Conservation (phyloP, 1,140 invertebrate genomes). For the Colletes latitarsis region DNA sequence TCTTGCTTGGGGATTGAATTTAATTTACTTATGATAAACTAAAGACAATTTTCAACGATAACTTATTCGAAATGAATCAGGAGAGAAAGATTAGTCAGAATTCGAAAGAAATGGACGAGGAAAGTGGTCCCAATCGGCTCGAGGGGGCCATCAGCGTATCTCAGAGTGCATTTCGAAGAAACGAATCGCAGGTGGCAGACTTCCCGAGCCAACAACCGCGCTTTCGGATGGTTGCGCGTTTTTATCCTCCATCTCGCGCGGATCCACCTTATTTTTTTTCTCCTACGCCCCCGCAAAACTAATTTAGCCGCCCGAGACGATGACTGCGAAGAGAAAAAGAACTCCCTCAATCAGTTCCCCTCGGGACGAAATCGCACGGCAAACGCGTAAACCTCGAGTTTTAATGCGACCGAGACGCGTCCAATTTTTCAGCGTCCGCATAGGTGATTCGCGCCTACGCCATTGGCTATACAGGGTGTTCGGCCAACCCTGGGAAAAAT, state of each 20-base stretch:
- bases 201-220: background rate
- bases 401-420: conserved; percentile 39
- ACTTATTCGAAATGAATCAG: too few relatives aligned
- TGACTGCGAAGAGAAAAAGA: conserved; percentile 33
- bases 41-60: too few relatives aligned
- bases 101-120: background rate
- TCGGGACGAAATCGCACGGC: conserved; percentile 37
- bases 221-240: conserved; percentile 10
- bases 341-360: conserved; percentile 22
- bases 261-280: background rate
- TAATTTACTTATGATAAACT: too few relatives aligned
- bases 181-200: conserved; percentile 51
- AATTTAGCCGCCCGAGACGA: conserved; percentile 47
- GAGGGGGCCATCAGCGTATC: background rate
- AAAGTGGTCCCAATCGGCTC: too few relatives aligned
- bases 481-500: too few relatives aligned
- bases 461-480: too few relatives aligned
- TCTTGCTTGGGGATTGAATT: too few relatives aligned
- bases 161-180: conserved; percentile 21
- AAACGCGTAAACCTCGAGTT: conserved; percentile 34
- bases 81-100: too few relatives aligned
- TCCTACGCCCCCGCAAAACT: conserved; percentile 21
- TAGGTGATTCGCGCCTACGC: background rate
- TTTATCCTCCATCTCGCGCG: conserved; percentile 7
- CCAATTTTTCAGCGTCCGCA: background rate